phyloP scores from a whole-genome alignment of 30 jellyfish, hydroid and myxozoan species.

The Morbakka virulenta region DNA sequence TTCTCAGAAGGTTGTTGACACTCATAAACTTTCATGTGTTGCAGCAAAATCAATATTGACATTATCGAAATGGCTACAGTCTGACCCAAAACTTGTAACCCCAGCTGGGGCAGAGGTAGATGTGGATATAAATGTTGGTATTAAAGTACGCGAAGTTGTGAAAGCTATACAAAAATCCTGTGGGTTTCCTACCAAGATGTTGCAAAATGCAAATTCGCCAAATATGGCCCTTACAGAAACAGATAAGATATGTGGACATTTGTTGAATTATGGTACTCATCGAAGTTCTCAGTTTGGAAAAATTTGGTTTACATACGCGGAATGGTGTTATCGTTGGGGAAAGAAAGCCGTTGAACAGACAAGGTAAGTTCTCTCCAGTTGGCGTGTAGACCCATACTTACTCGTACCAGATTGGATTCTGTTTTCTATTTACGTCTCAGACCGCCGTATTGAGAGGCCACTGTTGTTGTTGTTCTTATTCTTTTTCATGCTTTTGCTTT shows the following conservation, averaged over 20 bases:
- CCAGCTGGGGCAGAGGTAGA: conserved; percentile 68
- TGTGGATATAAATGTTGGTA: conserved; percentile 61
- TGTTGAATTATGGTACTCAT: conserved; percentile 84
- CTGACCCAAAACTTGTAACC: conserved; percentile 67
- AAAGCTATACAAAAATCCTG: conserved; percentile 80
- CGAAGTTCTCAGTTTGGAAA: conserved; percentile 87
- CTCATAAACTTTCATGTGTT: conserved; percentile 66
- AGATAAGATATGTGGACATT: conserved; percentile 91
- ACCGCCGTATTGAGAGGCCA: no score
- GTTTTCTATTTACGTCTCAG: no score
- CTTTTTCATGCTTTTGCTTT: no score
- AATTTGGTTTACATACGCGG: conserved; percentile 97
- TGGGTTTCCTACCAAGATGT: conserved; percentile 58
- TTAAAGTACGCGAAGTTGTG: conserved; percentile 78
- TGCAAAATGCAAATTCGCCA: conserved; percentile 64
- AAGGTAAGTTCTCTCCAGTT: conserved; percentile 29
- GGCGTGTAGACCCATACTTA: no score
- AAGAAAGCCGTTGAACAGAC: conserved; percentile 89
- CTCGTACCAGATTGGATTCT: no score
- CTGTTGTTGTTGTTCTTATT: no score
- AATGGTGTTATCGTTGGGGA: conserved; percentile 99
- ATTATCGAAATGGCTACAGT: conserved; percentile 81
- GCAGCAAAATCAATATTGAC: conserved; percentile 81
- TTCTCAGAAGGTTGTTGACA: conserved; percentile 35
- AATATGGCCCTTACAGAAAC: conserved; percentile 72